Evolutionary conservation across 2,888 invertebrate genomes (phyloP), one percentile per base, ranked within the genome.

Genomic region (Archips xylosteana): DNA sequence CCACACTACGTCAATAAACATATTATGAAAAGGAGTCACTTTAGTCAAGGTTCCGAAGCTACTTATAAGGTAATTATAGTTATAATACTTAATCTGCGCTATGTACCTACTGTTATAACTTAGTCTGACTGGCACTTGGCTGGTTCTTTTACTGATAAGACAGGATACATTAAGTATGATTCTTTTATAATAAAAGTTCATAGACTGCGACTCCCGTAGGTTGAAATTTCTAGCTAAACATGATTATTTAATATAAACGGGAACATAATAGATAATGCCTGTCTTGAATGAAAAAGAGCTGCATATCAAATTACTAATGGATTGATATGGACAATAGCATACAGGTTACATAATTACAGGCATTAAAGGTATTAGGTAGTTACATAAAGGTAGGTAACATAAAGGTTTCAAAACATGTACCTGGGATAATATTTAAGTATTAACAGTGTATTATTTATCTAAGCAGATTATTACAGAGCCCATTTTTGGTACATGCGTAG

Each of bases 291-390:
- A 36, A 60, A 60, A 59, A 42, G 32, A 60, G 59, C n/a, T 32
- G 47, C 47, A 64, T 73, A 64, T 73, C 61, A 34, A 10, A 54
- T 73, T 73, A 64, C 57, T 73, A 57, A 69, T 69, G 63, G 65
- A 63, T 69, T 68, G 42, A 64, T 69, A 57, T 32, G 32, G 57
- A 57, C 57, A 57, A 57, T 57, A 57, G 32, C 57, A n/a, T n/a
- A n/a, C n/a, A n/a, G n/a, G n/a, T n/a, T n/a, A n/a, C n/a, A n/a
- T n/a, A n/a, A n/a, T n/a, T n/a, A n/a, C n/a, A n/a, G n/a, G n/a
- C n/a, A n/a, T n/a, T n/a, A n/a, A n/a, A n/a, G n/a, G n/a, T n/a
- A n/a, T n/a, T n/a, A n/a, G n/a, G n/a, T n/a, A n/a, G n/a, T n/a
- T n/a, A n/a, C n/a, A n/a, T n/a, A n/a, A n/a, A n/a, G n/a, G n/a